Conservation (phyloP, 2,113 vertebrate genomes). For the Gallinago undulata region DNA sequence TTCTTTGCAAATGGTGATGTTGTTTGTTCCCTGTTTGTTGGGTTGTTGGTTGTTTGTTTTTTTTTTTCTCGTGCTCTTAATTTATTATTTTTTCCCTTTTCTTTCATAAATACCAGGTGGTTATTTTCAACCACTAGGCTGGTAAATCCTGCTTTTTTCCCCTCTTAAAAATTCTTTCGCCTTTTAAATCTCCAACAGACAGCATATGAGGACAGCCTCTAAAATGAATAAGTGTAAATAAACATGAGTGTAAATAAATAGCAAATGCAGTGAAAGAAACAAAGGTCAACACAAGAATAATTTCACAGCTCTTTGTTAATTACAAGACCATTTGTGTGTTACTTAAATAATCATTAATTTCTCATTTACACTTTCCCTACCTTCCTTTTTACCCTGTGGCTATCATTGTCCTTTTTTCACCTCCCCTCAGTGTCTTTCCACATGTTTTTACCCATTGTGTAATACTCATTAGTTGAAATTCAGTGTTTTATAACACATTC, state of each 20-base stretch:
- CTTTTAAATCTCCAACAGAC: background rate
- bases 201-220: slow-evolving; percentile 16
- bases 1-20: slow-evolving; percentile 62
- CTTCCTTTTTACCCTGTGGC: slow-evolving; percentile 80
- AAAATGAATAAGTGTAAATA: slow-evolving; percentile 77
- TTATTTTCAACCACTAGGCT: background rate
- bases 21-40: slow-evolving; percentile 40
- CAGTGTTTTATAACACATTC: slow-evolving; percentile 61
- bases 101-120: background rate
- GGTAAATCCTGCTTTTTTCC: background rate
- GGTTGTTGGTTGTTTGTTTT: background rate
- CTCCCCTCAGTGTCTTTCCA: slow-evolving; percentile 75
- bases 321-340: slow-evolving; percentile 85
- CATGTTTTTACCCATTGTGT: slow-evolving; percentile 71
- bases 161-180: background rate
- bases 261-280: slow-evolving; percentile 76
- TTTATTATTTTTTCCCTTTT: background rate
- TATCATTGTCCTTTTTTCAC: slow-evolving; percentile 81
- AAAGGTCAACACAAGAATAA: slow-evolving; percentile 84
- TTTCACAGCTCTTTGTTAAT: slow-evolving; percentile 85
- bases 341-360: slow-evolving; percentile 88
- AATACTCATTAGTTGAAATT: slow-evolving; percentile 73
- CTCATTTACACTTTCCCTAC: slow-evolving; percentile 82
- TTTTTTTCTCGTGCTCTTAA: background rate
- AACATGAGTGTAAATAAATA: slow-evolving; percentile 82